These are phyloP conservation scores for Antechinus stuartii DNA, from an alignment of 2,113 vertebrate species.

Conservation along the genomic window DNA sequence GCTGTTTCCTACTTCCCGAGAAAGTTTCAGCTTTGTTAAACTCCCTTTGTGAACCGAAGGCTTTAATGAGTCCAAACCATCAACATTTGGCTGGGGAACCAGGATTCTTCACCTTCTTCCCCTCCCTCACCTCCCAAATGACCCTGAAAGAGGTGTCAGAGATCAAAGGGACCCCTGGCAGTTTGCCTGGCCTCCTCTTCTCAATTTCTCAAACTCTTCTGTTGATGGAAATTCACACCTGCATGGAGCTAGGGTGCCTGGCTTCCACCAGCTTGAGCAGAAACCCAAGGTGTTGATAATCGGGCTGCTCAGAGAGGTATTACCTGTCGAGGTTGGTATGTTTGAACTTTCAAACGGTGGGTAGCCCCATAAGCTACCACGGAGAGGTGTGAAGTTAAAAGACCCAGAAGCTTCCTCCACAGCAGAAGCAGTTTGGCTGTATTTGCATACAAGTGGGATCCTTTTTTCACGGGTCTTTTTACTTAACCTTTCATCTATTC, in stretches of 20 bases:
- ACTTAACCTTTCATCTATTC: slow-evolving; percentile 39
- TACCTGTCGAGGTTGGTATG: slow-evolving; percentile 51
- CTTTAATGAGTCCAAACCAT: slow-evolving; percentile 48
- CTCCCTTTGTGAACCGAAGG: slow-evolving; percentile 68
- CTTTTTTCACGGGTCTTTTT: slow-evolving; percentile 50
- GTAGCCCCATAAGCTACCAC: slow-evolving; percentile 37
- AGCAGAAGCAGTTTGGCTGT: slow-evolving; percentile 67
- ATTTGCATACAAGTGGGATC: slow-evolving; percentile 66
- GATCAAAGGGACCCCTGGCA: slow-evolving; percentile 82
- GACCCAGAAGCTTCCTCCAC: slow-evolving; percentile 66
- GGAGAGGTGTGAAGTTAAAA: slow-evolving; percentile 68
- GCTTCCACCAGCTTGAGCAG: slow-evolving; percentile 67
- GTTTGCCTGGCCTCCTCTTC: slow-evolving; percentile 25
- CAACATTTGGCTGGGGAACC: slow-evolving; percentile 82
- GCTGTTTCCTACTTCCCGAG: slow-evolving; percentile 42
- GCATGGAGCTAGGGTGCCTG: slow-evolving; percentile 75
- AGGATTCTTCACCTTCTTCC: slow-evolving; percentile 77
- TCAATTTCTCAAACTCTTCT: slow-evolving; percentile 60
- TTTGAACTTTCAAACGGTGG: slow-evolving; percentile 53
- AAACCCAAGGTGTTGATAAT: slow-evolving; percentile 50
- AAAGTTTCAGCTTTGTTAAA: slow-evolving; percentile 65
- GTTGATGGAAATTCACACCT: slow-evolving; percentile 82
- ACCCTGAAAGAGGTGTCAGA: slow-evolving; percentile 76
- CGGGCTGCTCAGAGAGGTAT: slow-evolving; percentile 45
- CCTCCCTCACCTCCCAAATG: slow-evolving; percentile 77